phyloP scores from a whole-genome alignment of 2,888 invertebrate genomes.

The Bembecia ichneumoniformis region DNA sequence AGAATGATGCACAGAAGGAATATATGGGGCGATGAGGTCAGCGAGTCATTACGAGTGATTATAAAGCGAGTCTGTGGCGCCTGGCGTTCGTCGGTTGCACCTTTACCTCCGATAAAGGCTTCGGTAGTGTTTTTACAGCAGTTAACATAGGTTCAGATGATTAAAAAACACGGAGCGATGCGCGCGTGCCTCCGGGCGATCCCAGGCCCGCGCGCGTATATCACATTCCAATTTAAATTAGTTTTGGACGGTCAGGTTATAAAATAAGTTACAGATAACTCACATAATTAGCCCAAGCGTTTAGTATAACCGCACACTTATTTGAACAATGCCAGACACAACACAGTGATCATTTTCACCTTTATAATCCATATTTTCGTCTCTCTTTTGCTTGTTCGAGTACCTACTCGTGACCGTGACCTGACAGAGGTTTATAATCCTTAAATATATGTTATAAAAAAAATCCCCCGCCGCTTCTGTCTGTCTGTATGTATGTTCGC shows the following conservation, averaged over 20 bases:
- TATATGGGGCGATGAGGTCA: neutral
- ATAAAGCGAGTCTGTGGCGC: conserved; percentile 34
- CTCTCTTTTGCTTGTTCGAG: no score
- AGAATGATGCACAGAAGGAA: neutral
- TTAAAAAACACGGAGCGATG: conserved; percentile 42
- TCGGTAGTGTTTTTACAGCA: conserved; percentile 52
- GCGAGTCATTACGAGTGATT: conserved; percentile 12
- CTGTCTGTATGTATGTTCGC: no score
- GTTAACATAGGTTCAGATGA: conserved; percentile 51
- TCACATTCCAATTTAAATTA: conserved; percentile 72
- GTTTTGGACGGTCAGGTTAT: conserved; percentile 54
- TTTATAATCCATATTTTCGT: no score
- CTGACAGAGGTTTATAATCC: no score
- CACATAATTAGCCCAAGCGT: conserved; percentile 15
- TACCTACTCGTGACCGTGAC: no score
- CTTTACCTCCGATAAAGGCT: conserved; percentile 13
- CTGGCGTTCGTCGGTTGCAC: conserved; percentile 7
- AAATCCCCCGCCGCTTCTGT: no score
- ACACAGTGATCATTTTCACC: no score
- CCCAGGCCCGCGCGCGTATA: conserved; percentile 49
- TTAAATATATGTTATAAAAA: no score
- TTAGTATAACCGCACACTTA: conserved; percentile 20
- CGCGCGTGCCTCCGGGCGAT: conserved; percentile 52
- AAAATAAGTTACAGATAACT: conserved; percentile 36
- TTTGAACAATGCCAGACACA: no score